A percentile compares a stretch with the other conserved stretches of the same genome.
Evolutionary conservation across 2,113 vertebrate species (phyloP).

Genomic region (Falco punctatus): DNA sequence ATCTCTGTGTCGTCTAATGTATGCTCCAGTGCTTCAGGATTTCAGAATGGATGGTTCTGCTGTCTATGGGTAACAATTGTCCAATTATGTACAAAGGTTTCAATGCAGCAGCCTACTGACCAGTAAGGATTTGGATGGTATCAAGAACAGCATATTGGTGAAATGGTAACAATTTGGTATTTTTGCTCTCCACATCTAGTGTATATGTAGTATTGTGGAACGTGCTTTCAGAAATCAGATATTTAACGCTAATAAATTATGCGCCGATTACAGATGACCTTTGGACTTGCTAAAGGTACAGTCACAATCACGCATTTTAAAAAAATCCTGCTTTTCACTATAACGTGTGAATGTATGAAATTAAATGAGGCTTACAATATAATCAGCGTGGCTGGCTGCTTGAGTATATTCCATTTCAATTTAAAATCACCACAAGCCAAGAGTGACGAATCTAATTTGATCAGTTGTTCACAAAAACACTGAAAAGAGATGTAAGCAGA

Average conservation of each 20-base stretch:
- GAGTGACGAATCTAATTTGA: conserved; percentile 80
- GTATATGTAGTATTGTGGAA: conserved; percentile 11
- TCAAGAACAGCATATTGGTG: not conserved
- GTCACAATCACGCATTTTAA: conserved; percentile 75
- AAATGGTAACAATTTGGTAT: conserved; percentile 23
- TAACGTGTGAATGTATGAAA: conserved; percentile 79
- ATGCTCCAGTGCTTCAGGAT: not conserved
- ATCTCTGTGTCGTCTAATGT: not conserved
- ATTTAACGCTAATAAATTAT: conserved; percentile 78
- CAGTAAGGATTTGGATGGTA: conserved; percentile 35
- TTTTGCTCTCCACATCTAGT: conserved; percentile 30
- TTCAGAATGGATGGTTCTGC: not conserved
- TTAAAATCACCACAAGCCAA: conserved; percentile 80
- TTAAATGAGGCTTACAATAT: conserved; percentile 84
- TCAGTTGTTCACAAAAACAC: conserved; percentile 76
- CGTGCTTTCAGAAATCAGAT: conserved; percentile 72
- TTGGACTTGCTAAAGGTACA: conserved; percentile 74
- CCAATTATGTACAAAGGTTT: not conserved
- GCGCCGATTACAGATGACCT: conserved; percentile 76
- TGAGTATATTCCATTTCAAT: conserved; percentile 84
- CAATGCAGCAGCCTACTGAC: not conserved
- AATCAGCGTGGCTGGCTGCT: conserved; percentile 82
- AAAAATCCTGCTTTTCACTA: conserved; percentile 65
- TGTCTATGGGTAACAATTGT: not conserved
- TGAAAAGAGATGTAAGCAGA: conserved; percentile 63